A percentile compares a stretch with the other conserved stretches of the same genome.
These are phyloP conservation scores for Drosophila mercatorum DNA, from an alignment of 2,888 invertebrate species.

Conservation along the genomic window DNA sequence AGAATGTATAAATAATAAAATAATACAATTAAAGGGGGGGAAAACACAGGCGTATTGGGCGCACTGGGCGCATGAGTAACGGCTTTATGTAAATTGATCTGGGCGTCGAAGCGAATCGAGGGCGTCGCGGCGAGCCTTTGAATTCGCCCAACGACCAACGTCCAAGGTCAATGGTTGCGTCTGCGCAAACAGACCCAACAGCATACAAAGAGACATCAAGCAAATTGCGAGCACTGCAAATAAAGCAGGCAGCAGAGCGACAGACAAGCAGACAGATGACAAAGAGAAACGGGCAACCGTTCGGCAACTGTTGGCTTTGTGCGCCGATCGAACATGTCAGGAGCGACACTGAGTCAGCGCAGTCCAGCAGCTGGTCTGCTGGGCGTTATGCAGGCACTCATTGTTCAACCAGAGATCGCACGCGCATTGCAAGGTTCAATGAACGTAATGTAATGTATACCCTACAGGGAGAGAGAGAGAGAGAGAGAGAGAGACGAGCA, in stretches of 20 bases:
- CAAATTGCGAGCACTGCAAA: conserved; percentile 37
- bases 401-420: conserved; percentile 43
- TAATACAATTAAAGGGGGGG: not conserved
- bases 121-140: conserved; percentile 61
- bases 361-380: conserved; percentile 9
- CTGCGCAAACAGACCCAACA: conserved; percentile 59
- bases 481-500: not conserved
- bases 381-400: conserved; percentile 40
- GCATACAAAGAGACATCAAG: conserved; percentile 24
- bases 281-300: conserved; percentile 12
- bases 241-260: conserved; percentile 22
- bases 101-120: conserved; percentile 38
- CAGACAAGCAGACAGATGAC: not conserved
- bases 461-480: conserved; percentile 8
- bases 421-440: conserved; percentile 58
- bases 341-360: conserved; percentile 47
- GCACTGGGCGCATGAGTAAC: conserved; percentile 54
- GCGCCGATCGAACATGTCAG: conserved; percentile 39
- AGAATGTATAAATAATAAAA: conserved; percentile 43
- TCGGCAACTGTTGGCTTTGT: conserved; percentile 21
- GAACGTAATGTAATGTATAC: conserved; percentile 70
- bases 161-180: conserved; percentile 73
- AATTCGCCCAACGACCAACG: conserved; percentile 56
- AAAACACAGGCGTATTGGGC: conserved; percentile 30
- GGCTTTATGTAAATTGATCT: conserved; percentile 62